Conservation (phyloP, 2,888 invertebrate species). For the Aplocera efformata region DNA sequence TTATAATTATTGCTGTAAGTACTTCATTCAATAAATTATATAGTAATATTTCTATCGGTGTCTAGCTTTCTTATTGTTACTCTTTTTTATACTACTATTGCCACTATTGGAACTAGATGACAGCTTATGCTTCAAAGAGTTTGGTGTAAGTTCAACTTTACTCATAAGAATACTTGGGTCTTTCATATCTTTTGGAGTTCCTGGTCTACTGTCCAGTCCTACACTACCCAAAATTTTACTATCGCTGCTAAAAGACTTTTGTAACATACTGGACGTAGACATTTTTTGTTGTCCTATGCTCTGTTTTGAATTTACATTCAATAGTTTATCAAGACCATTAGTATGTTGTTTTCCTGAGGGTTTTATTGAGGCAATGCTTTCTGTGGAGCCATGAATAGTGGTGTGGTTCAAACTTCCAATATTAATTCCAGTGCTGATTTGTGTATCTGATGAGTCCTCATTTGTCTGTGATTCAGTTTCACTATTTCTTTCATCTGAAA, state of each 20-base stretch:
- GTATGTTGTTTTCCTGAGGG: conserved; percentile 76
- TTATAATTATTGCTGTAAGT: conserved; percentile 1
- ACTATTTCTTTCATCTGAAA: conserved; percentile 89
- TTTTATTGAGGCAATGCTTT: conserved; percentile 67
- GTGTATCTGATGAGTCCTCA: conserved; percentile 86
- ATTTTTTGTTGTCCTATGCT: conserved; percentile 60
- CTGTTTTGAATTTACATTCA: conserved; percentile 61
- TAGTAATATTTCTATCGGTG: conserved; percentile 82
- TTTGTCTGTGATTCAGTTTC: conserved; percentile 93
- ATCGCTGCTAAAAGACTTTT: conserved; percentile 65
- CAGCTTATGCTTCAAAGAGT: conserved; percentile 77
- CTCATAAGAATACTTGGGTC: conserved; percentile 53
- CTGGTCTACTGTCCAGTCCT: conserved; percentile 68
- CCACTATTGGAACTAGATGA: conserved; percentile 54
- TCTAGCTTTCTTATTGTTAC: conserved; percentile 89
- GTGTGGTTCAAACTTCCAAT: conserved; percentile 70
- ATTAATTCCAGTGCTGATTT: conserved; percentile 75
- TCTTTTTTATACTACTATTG: conserved; percentile 86
- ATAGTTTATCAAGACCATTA: conserved; percentile 68
- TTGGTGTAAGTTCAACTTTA: conserved; percentile 65
- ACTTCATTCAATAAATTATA: neutral
- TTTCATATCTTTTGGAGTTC: conserved; percentile 71
- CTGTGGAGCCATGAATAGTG: conserved; percentile 73
- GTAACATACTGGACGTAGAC: conserved; percentile 61
- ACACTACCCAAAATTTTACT: conserved; percentile 65